Percentiles rank a stretch among this genome's conserved stretches.
phyloP scores from a whole-genome alignment of 2,113 vertebrate species.

The Piprites chloris region DNA sequence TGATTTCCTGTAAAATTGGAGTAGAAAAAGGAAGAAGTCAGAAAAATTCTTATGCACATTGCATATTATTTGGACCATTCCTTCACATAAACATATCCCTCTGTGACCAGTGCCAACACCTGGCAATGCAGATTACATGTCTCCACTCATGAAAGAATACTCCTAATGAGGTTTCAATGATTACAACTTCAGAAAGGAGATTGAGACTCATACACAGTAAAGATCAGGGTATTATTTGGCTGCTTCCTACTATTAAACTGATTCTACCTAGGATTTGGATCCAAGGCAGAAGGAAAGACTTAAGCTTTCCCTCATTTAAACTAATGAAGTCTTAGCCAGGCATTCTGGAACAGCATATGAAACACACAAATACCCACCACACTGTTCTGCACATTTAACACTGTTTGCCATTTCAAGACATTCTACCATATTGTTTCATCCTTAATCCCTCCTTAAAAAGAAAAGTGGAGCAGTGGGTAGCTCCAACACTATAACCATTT shows the following conservation, averaged over 20 bases:
- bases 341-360: background rate
- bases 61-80: background rate
- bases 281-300: background rate
- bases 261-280: background rate
- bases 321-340: background rate
- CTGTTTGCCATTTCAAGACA: background rate
- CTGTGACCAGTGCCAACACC: background rate
- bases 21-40: background rate
- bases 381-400: background rate
- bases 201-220: background rate
- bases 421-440: background rate
- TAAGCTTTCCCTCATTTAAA: background rate
- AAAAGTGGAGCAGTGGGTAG: background rate
- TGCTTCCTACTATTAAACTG: background rate
- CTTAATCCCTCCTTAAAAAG: background rate
- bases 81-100: background rate
- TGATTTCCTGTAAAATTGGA: slow-evolving; percentile 1
- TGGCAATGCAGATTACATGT: background rate
- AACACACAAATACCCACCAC: background rate
- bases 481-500: background rate
- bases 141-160: background rate
- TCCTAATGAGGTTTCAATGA: background rate
- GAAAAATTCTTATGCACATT: background rate
- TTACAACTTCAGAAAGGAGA: background rate
- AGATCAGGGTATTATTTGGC: background rate